Conservation (phyloP, 2,113 vertebrate species). For the Manacus vitellinus region DNA sequence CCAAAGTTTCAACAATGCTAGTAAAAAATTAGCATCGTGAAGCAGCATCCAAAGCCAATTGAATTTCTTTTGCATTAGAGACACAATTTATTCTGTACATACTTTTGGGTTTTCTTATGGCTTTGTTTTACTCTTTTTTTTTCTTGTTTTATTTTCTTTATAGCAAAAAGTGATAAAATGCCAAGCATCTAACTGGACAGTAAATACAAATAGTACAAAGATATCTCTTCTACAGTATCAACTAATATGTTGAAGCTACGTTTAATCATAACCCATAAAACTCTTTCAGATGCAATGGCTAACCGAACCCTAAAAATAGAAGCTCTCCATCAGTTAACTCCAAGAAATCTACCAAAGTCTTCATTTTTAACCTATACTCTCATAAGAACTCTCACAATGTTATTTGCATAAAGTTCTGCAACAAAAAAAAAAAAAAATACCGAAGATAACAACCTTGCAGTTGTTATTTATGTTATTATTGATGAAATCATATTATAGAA, state of each 20-base stretch:
- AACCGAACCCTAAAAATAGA: not conserved
- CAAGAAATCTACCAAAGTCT: not conserved
- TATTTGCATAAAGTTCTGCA: not conserved
- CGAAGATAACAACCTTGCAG: not conserved
- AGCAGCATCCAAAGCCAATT: not conserved
- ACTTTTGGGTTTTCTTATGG: not conserved
- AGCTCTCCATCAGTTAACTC: slow-evolving; percentile 18
- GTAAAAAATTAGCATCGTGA: not conserved
- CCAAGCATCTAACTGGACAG: not conserved
- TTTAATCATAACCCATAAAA: not conserved
- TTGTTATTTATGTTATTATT: not conserved
- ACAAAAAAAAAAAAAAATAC: not conserved
- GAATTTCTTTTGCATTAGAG: not conserved
- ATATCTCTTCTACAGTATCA: not conserved
- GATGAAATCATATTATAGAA: not conserved
- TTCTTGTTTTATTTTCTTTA: not conserved
- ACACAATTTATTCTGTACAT: not conserved
- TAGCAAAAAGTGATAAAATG: not conserved
- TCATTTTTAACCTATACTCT: not conserved
- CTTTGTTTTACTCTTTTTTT: not conserved
- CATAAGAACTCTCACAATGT: not conserved
- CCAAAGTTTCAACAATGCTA: not conserved
- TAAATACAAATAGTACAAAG: slow-evolving; percentile 15
- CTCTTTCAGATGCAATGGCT: slow-evolving; percentile 2
- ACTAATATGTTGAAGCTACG: not conserved